Evolutionary conservation across 2,888 invertebrate species (phyloP).

Genomic region (Pandemis cinnamomeana): DNA sequence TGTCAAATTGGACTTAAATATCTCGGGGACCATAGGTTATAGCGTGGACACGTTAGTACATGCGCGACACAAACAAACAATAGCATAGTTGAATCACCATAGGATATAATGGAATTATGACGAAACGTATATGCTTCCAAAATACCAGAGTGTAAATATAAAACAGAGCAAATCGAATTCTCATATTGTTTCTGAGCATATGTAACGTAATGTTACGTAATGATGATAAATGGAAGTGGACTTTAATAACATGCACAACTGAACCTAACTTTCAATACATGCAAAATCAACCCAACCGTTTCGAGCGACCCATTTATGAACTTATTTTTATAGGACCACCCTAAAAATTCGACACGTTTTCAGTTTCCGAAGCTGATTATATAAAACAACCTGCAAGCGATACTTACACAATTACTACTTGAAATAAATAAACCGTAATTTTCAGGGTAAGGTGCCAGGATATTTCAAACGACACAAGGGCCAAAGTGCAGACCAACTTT

Average conservation of each 20-base stretch:
- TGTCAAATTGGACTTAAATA: background rate
- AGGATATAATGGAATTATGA: too few relatives aligned
- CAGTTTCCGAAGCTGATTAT: background rate
- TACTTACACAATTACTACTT: background rate
- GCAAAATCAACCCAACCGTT: too few relatives aligned
- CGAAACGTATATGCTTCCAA: too few relatives aligned
- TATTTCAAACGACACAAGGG: too few relatives aligned
- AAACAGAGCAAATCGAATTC: background rate
- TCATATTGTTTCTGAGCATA: background rate
- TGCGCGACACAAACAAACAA: constrained; percentile 31
- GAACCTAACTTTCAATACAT: background rate
- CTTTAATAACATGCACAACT: background rate
- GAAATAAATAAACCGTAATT: background rate
- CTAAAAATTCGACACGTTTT: background rate
- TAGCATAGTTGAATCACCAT: constrained; percentile 10
- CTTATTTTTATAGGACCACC: background rate
- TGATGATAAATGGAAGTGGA: background rate
- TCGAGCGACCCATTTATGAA: too few relatives aligned
- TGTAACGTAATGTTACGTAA: constrained; percentile 3
- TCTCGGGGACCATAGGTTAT: constrained; percentile 48
- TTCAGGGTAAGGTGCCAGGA: background rate
- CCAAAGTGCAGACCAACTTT: too few relatives aligned
- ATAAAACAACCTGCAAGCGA: background rate
- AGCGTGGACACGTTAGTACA: constrained; percentile 49
- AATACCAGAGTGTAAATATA: too few relatives aligned